Conservation (phyloP, 2,797 vertebrate species). For the Alosa sapidissima region DNA sequence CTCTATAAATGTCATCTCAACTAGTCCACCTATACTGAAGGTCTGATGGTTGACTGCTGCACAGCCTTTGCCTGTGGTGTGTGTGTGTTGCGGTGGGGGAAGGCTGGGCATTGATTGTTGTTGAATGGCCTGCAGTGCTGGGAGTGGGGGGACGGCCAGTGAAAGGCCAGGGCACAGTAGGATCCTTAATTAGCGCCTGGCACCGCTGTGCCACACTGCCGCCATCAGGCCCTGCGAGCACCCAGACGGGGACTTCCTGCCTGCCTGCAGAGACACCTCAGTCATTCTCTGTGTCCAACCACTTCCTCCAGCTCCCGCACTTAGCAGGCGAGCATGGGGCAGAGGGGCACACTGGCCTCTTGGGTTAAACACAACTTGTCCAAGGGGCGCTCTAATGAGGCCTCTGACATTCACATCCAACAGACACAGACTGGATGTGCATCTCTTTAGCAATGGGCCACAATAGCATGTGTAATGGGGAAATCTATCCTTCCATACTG, state of each 20-base stretch:
- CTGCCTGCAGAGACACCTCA: conserved; percentile 41
- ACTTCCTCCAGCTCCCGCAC: not conserved
- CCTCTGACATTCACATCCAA: not conserved
- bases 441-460: not conserved
- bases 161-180: conserved; percentile 59
- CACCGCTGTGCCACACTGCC: conserved; percentile 48
- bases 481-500: not conserved
- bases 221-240: conserved; percentile 55
- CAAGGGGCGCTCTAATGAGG: not conserved
- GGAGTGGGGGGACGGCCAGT: conserved; percentile 29
- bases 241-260: not conserved
- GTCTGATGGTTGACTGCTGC: not conserved
- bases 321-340: conserved; percentile 44
- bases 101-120: conserved; percentile 30
- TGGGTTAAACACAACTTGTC: not conserved
- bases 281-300: not conserved
- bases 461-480: too few species aligned
- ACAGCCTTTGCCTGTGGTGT: not conserved
- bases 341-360: not conserved
- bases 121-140: conserved; percentile 14
- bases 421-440: not conserved
- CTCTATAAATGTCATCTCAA: not conserved
- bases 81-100: not conserved
- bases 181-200: conserved; percentile 65
- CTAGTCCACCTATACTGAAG: not conserved